Evolutionary conservation across 2,888 invertebrate genomes (phyloP).

Genomic region (Lasioglossum zephyrum): DNA sequence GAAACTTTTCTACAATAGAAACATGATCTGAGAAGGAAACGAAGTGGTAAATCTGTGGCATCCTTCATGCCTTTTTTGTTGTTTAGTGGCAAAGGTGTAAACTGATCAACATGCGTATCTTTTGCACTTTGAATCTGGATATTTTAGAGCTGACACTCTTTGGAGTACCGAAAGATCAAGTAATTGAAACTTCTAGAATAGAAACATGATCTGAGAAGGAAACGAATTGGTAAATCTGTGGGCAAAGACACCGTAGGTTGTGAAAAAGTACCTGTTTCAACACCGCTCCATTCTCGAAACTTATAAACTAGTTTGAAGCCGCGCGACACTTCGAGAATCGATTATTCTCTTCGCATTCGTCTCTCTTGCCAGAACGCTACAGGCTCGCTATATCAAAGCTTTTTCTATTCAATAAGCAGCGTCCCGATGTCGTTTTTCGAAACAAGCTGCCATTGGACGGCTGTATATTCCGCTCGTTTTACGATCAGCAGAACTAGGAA

Average conservation of each 20-base stretch:
- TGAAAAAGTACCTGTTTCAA: not conserved
- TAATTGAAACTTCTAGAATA: not conserved
- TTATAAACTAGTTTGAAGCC: not conserved
- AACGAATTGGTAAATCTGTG: not conserved
- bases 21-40: too few species aligned
- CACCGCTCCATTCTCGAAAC: not conserved
- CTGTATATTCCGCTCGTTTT: constrained; percentile 22
- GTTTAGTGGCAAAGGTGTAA: not conserved
- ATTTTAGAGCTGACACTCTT: too few species aligned
- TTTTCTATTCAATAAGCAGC: constrained; percentile 5
- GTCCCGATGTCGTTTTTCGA: not conserved
- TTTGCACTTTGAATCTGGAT: too few species aligned
- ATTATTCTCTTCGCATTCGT: not conserved
- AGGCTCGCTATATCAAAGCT: not conserved
- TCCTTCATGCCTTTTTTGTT: too few species aligned
- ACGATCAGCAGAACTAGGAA: constrained; percentile 23
- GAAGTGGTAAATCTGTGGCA: too few species aligned
- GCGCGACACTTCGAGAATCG: constrained; percentile 5
- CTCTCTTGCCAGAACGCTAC: not conserved
- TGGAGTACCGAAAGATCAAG: not conserved
- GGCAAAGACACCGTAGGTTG: not conserved
- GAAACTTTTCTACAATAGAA: too few species aligned
- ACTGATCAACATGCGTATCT: too few species aligned
- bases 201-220: not conserved
- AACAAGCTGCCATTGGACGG: constrained; percentile 4